These are phyloP conservation scores for Cichlasoma orientale DNA, from an alignment of 2,797 vertebrate genomes.

Conservation along the genomic window DNA sequence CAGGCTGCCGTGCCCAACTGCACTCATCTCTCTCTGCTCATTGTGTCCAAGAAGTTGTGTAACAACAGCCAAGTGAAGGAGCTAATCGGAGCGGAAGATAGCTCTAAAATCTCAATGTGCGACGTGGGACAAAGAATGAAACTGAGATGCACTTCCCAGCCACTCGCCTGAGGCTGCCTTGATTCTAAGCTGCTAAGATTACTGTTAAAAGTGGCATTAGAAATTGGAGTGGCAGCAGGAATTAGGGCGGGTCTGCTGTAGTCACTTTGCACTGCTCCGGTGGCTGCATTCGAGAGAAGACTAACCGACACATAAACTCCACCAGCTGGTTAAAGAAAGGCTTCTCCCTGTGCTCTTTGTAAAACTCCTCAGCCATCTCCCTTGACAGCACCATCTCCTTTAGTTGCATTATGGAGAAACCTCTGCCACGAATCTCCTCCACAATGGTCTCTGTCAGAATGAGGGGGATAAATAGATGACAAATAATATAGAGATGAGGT, in stretches of 20 bases:
- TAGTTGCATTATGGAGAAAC: conserved; percentile 83
- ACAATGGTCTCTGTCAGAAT: conserved; percentile 82
- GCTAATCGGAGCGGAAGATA: conserved; percentile 64
- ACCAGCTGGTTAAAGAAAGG: conserved; percentile 86
- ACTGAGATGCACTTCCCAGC: conserved; percentile 52
- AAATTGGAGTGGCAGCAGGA: conserved; percentile 30
- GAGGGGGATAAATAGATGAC: neutral
- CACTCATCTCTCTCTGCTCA: conserved; percentile 28
- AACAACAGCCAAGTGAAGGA: conserved; percentile 55
- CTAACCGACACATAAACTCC: conserved; percentile 87
- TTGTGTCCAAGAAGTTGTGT: conserved; percentile 45
- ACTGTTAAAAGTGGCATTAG: conserved; percentile 45
- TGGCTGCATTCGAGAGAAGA: conserved; percentile 6
- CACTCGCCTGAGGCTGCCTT: conserved; percentile 45
- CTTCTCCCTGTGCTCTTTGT: conserved; percentile 83
- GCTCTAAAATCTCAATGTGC: conserved; percentile 45
- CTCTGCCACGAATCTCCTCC: conserved; percentile 74
- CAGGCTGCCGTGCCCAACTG: conserved; percentile 21
- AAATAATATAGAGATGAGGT: neutral
- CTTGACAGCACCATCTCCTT: conserved; percentile 81
- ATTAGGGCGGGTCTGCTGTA: conserved; percentile 19
- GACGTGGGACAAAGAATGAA: conserved; percentile 47
- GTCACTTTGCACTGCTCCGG: conserved; percentile 9
- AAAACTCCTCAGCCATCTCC: conserved; percentile 85
- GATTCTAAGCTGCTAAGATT: conserved; percentile 50